These are phyloP conservation scores for Plutella xylostella DNA, from an alignment of 2,888 invertebrate species.

Conservation along the genomic window DNA sequence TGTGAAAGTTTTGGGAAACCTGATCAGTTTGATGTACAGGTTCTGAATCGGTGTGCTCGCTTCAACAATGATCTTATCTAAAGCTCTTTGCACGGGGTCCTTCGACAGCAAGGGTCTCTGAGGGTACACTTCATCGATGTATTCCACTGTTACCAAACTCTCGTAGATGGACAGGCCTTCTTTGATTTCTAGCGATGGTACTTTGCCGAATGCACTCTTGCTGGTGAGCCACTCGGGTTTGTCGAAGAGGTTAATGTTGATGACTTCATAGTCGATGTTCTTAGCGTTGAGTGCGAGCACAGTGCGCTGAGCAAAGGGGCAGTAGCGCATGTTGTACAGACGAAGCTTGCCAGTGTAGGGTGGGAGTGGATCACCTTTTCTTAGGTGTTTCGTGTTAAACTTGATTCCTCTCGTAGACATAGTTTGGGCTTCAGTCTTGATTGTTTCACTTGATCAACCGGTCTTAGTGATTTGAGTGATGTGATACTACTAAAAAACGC, in stretches of 20 bases:
- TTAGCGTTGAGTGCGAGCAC: slow-evolving; percentile 82
- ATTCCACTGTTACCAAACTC: slow-evolving; percentile 83
- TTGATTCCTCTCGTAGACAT: no score
- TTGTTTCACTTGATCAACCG: no score
- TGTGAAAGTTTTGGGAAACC: slow-evolving; percentile 30
- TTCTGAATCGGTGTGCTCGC: no score
- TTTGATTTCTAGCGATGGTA: slow-evolving; percentile 80
- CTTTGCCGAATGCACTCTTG: slow-evolving; percentile 75
- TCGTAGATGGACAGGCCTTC: slow-evolving; percentile 78
- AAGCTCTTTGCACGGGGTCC: slow-evolving; percentile 76
- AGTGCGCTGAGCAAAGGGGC: slow-evolving; percentile 83
- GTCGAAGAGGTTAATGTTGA: slow-evolving; percentile 76
- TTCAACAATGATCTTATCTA: slow-evolving; percentile 78
- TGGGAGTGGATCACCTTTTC: slow-evolving; percentile 78
- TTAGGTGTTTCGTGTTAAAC: no score
- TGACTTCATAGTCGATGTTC: slow-evolving; percentile 79
- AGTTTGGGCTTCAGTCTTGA: no score
- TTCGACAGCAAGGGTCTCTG: slow-evolving; percentile 73
- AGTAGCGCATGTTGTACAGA: slow-evolving; percentile 85
- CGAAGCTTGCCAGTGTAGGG: slow-evolving; percentile 75
- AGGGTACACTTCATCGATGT: slow-evolving; percentile 82
- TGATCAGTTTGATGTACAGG: no score
- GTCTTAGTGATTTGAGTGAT: no score
- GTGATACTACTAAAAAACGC: no score
- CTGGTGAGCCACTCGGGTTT: slow-evolving; percentile 87